Base-by-base conservation (phyloP, 2,797 vertebrate genomes). In the Pseudomugil gertrudae region DNA sequence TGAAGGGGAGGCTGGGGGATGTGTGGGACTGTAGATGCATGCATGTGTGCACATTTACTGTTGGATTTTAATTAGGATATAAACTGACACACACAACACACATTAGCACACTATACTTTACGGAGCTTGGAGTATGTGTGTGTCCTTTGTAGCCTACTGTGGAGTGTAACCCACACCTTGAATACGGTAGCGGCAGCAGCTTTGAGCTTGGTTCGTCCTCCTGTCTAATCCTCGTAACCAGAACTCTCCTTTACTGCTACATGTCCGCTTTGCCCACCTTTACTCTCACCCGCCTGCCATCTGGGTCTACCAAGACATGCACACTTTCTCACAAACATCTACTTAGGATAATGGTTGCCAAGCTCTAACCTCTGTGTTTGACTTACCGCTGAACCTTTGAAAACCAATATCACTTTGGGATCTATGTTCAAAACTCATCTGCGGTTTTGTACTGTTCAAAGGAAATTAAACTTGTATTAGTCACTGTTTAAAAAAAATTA, bases 161-260 rank as follows among this genome's bases (percentile, higher is more conserved):
- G 43, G 15, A 68, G 81, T 91, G 90, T 87, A 92, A 92, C 84
- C 80, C 78, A 92, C 88, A 92, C 90, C 90, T 83, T 75, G 69
- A 82, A 79, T 79, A 83, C 30, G 57, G 80, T 81, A 82, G 84
- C 60, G 58, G 86, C 78, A 69, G 83, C 27, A 61, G 78, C 88
- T 90, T 91, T 89, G 85, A 89, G 79, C 45, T 30, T 0, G 36
- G 65, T 67, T 69, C 68, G 73, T 85, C 77, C 79, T 55, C 62
- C 59, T 50, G 79, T 90, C 84, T 87, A 84, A 89, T 88, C 90
- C 80, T 81, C 72, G 90, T 90, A 92, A 92, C 89, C 78, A 86
- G 83, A 90, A 90, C 88, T 86, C 84, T 76, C 81, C 84, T 89
- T 86, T 79, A 85, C 84, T 68, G 81, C 82, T 90, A 89, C 87